phyloP scores from a whole-genome alignment of 2,797 vertebrate species.

The Urosaurus nigricauda region DNA sequence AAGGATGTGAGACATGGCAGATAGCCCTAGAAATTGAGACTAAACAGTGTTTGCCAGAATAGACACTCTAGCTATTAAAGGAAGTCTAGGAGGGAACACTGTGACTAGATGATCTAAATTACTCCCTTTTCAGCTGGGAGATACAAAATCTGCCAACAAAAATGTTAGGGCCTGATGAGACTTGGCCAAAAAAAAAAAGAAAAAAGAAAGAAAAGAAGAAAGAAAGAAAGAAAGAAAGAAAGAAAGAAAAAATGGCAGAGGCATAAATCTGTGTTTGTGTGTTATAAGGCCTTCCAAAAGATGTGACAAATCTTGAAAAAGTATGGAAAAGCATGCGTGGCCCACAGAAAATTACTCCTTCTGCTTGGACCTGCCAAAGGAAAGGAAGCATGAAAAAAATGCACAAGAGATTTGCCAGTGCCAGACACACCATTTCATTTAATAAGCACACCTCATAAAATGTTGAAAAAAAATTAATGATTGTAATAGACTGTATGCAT shows the following conservation, averaged over 20 bases:
- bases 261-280: conserved; percentile 74
- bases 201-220: no score
- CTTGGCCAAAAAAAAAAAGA: conserved; percentile 72
- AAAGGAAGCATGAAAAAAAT: conserved; percentile 69
- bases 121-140: conserved; percentile 69
- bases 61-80: conserved; percentile 44
- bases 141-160: conserved; percentile 73
- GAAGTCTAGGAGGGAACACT: conserved; percentile 50
- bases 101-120: conserved; percentile 61
- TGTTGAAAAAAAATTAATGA: conserved; percentile 60
- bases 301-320: conserved; percentile 74
- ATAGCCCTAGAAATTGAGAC: conserved; percentile 40
- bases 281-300: conserved; percentile 75
- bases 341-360: conserved; percentile 69
- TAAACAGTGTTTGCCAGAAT: conserved; percentile 63
- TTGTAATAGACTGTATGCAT: conserved; percentile 58
- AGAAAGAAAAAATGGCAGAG: conserved; percentile 39
- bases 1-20: conserved; percentile 44
- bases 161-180: conserved; percentile 75
- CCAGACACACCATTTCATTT: conserved; percentile 73
- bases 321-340: conserved; percentile 68
- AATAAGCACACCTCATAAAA: conserved; percentile 76
- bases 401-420: conserved; percentile 70
- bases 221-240: no score
- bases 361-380: conserved; percentile 68